These are phyloP conservation scores for Elymnias hypermnestra DNA, from an alignment of 1,140 invertebrate genomes.

Conservation along the genomic window DNA sequence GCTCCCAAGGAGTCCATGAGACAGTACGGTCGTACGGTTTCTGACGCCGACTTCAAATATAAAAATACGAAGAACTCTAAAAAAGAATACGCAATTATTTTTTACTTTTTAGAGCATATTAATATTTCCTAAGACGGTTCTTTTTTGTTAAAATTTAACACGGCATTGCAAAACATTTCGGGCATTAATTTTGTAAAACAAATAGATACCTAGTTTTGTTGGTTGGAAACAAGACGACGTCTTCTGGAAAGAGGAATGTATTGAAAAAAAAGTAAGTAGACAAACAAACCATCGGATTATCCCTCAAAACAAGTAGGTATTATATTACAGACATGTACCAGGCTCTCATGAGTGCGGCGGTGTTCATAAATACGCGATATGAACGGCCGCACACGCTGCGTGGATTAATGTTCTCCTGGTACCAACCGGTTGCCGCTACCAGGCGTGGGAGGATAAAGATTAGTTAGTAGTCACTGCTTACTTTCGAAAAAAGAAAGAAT, in stretches of 20 bases:
- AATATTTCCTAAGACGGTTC: no score
- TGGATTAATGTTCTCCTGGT: conserved; percentile 49
- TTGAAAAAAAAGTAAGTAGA: conserved; percentile 10
- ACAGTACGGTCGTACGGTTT: no score
- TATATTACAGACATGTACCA: conserved; percentile 14
- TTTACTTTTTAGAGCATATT: no score
- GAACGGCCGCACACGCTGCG: conserved; percentile 54
- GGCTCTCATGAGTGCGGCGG: conserved; percentile 25
- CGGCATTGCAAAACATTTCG: no score
- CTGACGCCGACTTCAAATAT: no score
- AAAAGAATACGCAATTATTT: no score
- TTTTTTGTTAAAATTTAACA: no score
- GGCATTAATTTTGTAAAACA: conserved; percentile 2
- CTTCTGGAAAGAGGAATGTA: no score
- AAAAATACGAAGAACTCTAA: no score
- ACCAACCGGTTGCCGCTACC: conserved; percentile 44
- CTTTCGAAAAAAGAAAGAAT: conserved; percentile 1
- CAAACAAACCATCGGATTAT: conserved; percentile 19
- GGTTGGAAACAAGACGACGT: no score
- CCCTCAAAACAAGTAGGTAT: conserved; percentile 14
- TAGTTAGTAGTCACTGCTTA: conserved; percentile 6
- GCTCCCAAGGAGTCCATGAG: no score
- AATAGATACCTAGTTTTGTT: no score
- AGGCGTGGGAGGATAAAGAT: conserved; percentile 39
- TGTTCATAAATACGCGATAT: conserved; percentile 67